Evolutionary conservation across 2,113 vertebrate species (phyloP).

Genomic region (Nerophis lumbriciformis): DNA sequence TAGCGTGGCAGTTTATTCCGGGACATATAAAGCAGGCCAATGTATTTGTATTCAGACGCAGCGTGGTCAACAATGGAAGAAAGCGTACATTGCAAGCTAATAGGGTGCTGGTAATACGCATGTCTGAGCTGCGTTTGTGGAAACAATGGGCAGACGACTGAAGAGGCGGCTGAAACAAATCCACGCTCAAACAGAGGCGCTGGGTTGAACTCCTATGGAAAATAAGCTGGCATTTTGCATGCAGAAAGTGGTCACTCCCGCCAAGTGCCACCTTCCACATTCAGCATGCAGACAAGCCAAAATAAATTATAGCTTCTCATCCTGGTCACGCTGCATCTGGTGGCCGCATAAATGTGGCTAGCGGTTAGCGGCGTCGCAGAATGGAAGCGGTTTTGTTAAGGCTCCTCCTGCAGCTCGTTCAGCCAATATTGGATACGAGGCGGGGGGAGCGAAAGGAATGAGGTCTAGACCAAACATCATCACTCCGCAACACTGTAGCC

Average conservation of each 20-base stretch:
- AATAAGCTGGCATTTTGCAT: conserved; percentile 7
- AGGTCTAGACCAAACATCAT: conserved; percentile 20
- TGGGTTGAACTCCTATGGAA: conserved; percentile 19
- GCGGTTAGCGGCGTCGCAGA: neutral
- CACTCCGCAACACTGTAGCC: conserved; percentile 7
- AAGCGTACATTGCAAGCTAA: conserved; percentile 24
- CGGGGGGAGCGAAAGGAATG: neutral
- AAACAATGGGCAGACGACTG: conserved; percentile 11
- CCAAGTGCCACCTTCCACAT: conserved; percentile 8
- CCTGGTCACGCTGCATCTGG: conserved; percentile 1
- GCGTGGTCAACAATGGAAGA: neutral
- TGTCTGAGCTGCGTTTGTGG: conserved; percentile 13
- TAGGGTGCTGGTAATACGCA: neutral
- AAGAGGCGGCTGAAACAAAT: conserved; percentile 13
- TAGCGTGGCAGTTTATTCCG: neutral
- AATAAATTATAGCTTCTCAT: conserved; percentile 8
- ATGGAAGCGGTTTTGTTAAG: neutral
- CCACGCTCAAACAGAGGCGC: conserved; percentile 17
- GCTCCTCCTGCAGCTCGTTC: neutral
- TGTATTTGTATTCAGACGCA: conserved; percentile 5
- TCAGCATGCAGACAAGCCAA: conserved; percentile 5
- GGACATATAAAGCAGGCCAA: neutral
- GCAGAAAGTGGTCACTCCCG: neutral
- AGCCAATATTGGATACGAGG: neutral
- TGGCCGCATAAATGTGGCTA: neutral